Conservation (phyloP, 2,113 vertebrate genomes). For the Protobothrops mucrosquamatus region DNA sequence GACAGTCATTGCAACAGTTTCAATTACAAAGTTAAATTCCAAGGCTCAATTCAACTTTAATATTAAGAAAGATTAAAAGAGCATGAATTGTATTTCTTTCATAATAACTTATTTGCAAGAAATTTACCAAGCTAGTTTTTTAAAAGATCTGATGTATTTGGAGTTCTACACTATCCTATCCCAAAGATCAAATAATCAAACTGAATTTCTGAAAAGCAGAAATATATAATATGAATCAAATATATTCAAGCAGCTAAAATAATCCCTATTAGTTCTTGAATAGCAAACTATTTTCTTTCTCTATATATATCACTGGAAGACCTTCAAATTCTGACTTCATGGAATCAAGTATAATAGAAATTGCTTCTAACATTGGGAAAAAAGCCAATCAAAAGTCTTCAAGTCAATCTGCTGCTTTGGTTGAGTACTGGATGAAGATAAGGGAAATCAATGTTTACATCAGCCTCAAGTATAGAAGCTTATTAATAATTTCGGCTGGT, state of each 20-base stretch:
- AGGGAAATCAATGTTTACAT: neutral
- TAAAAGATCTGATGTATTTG: slow-evolving; percentile 24
- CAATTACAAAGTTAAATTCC: slow-evolving; percentile 36
- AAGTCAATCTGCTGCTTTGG: neutral
- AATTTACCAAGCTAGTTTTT: slow-evolving; percentile 35
- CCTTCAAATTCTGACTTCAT: neutral
- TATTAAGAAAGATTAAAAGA: slow-evolving; percentile 46
- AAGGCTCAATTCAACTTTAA: slow-evolving; percentile 49
- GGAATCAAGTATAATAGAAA: neutral
- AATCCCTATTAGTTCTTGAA: neutral
- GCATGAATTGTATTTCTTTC: slow-evolving; percentile 33
- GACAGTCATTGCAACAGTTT: slow-evolving; percentile 32
- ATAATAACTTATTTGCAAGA: slow-evolving; percentile 34
- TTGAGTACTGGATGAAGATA: neutral
- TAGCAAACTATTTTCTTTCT: neutral
- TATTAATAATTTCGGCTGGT: neutral
- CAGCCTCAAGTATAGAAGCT: neutral
- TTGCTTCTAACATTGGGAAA: neutral
- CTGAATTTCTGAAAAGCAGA: slow-evolving; percentile 1
- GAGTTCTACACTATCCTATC: neutral
- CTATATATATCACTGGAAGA: neutral
- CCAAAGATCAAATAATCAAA: neutral
- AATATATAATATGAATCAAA: slow-evolving; percentile 1
- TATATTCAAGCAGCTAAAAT: neutral
- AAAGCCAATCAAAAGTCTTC: neutral